These are phyloP conservation scores for Parnassius apollo DNA, from an alignment of 2,888 invertebrate species.

Conservation along the genomic window DNA sequence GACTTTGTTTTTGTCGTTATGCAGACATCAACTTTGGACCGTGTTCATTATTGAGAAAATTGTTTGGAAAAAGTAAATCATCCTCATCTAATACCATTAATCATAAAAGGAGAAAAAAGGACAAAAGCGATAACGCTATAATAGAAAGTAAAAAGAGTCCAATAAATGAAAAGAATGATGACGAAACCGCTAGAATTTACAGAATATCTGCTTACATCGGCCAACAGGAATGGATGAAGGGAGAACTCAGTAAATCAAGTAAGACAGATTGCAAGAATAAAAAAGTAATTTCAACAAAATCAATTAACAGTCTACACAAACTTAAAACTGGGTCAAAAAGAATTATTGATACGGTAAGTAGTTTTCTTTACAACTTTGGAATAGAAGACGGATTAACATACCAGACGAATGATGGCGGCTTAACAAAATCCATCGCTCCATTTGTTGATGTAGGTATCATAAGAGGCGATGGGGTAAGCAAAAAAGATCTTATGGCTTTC, in stretches of 20 bases:
- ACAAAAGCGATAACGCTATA: constrained; percentile 14
- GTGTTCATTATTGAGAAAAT: constrained; percentile 19
- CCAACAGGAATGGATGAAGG: constrained; percentile 43
- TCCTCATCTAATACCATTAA: constrained; percentile 37
- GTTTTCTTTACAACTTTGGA: too few species aligned
- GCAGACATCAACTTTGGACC: constrained; percentile 10
- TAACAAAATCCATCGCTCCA: too few species aligned
- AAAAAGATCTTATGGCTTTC: too few species aligned
- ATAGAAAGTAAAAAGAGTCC: neutral
- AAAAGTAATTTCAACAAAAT: constrained; percentile 7
- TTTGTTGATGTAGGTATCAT: too few species aligned
- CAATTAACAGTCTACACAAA: constrained; percentile 17
- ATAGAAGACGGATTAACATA: too few species aligned
- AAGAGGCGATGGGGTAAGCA: too few species aligned
- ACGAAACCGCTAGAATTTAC: constrained; percentile 41
- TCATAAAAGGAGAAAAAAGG: constrained; percentile 54
- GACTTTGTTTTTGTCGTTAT: constrained; percentile 20
- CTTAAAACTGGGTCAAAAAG: constrained; percentile 15
- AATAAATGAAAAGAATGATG: constrained; percentile 31
- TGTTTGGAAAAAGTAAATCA: constrained; percentile 27
- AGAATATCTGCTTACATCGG: constrained; percentile 46
- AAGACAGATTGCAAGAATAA: constrained; percentile 12
- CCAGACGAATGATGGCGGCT: too few species aligned
- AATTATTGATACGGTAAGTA: neutral
- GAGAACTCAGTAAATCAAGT: constrained; percentile 21